Percentiles rank a stretch among this genome's conserved stretches.
These are phyloP conservation scores for Neotoma lepida DNA, from an alignment of 2,113 vertebrate species.

Conservation along the genomic window DNA sequence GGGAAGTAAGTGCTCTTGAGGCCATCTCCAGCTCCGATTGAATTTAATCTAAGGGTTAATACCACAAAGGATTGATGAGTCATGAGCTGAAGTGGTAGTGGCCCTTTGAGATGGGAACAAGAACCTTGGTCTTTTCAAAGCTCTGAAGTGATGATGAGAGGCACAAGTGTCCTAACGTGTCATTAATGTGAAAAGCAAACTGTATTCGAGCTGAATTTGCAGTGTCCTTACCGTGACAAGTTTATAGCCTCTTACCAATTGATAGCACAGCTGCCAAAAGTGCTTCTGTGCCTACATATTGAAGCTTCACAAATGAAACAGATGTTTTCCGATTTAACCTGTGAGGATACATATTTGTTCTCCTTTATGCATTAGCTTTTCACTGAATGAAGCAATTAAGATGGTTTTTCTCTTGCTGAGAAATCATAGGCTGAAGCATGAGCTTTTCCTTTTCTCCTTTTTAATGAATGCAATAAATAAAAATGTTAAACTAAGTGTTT, in stretches of 20 bases:
- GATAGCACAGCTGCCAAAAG: background rate
- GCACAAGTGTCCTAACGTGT: constrained; percentile 50
- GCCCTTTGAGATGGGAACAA: constrained; percentile 52
- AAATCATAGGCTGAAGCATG: background rate
- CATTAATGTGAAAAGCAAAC: constrained; percentile 64
- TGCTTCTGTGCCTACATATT: background rate
- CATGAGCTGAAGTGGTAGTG: background rate
- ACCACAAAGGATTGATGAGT: constrained; percentile 22
- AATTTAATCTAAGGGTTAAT: constrained; percentile 69
- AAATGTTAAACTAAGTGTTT: background rate
- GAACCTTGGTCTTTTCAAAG: constrained; percentile 44
- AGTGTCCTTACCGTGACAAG: constrained; percentile 52
- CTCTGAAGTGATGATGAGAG: constrained; percentile 27
- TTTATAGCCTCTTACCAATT: constrained; percentile 54
- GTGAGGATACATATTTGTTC: constrained; percentile 51
- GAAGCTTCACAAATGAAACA: constrained; percentile 42
- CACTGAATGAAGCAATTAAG: constrained; percentile 40
- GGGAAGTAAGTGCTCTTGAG: constrained; percentile 31
- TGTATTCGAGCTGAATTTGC: constrained; percentile 58
- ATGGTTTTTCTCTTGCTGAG: background rate
- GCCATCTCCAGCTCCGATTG: constrained; percentile 23
- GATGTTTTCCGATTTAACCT: constrained; percentile 56
- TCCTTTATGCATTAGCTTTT: constrained; percentile 18
- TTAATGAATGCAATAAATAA: background rate
- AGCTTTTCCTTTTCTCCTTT: background rate